Evolutionary conservation across 2,888 invertebrate species (phyloP).

Genomic region (Heliconius erato): DNA sequence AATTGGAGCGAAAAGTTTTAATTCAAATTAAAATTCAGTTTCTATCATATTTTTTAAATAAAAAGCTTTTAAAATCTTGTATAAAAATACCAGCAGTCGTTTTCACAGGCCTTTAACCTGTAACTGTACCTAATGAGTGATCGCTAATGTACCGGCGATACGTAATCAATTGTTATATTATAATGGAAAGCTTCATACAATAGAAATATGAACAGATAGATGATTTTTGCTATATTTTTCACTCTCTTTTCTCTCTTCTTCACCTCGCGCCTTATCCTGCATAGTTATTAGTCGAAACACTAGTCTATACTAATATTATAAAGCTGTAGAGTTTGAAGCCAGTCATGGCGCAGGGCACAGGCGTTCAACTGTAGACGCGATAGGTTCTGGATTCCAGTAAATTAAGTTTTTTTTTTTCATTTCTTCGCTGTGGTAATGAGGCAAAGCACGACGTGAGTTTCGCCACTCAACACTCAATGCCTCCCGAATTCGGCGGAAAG

Average conservation of each 20-base stretch:
- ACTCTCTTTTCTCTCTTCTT: not conserved
- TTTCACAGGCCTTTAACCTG: conserved; percentile 15
- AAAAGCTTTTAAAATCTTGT: not conserved
- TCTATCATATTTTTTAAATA: not conserved
- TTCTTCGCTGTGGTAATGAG: too few species aligned
- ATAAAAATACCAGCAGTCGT: not conserved
- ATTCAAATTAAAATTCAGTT: not conserved
- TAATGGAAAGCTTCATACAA: not conserved
- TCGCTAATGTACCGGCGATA: conserved; percentile 3
- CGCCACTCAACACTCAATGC: not conserved
- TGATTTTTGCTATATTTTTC: not conserved
- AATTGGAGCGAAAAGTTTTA: not conserved
- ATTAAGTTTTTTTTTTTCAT: too few species aligned
- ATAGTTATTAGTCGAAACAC: not conserved
- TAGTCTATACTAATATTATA: not conserved
- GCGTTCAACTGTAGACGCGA: too few species aligned
- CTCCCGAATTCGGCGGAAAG: not conserved
- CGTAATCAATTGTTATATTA: conserved; percentile 4
- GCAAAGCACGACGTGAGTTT: not conserved
- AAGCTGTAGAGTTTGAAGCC: not conserved
- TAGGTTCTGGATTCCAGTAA: too few species aligned
- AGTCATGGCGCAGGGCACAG: too few species aligned
- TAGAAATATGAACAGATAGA: not conserved
- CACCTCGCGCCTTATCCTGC: not conserved
- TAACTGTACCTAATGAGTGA: conserved; percentile 14